Base-by-base conservation (phyloP, 2,113 vertebrate genomes). In the Dascyllus trimaculatus region DNA sequence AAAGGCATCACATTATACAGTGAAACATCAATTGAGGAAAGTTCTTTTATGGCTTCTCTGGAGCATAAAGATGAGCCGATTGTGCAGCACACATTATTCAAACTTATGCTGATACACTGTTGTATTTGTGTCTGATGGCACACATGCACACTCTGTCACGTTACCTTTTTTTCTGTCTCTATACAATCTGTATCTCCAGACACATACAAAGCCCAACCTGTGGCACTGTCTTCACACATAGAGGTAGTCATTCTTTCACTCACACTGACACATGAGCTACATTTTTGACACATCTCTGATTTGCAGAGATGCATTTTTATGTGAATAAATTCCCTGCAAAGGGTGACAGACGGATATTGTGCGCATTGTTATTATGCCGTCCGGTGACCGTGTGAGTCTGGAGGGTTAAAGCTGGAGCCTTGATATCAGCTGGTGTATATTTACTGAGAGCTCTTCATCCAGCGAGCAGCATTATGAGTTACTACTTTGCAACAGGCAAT, bases 11-110 rank as follows among this genome's bases (percentile, higher is more conserved):
- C 61, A 69, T 80, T 75, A 80, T 58, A 26, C 38, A 70, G 25
- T 60, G 15, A 80, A 64, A 57, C 51, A 61, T 87, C 58, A 73
- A 60, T 70, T 29, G 57, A 71, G 26, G 25, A 32, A 72, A 48
- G 2, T 57, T 32, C 21, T 49, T 46, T 82, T 18, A 63, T 73
- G 54, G 38, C 24, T 79, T 51, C 25, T 24, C 46, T 72, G 70
- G 25, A 73, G 63, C 11, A 24, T 63, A n/a, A 64, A 63, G 59
- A 70, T 48, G 45, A 83, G 26, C 17, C 62, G 51, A 78, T 75
- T 49, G 38, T 72, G 35, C 40, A 48, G 51, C 67, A 81, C 74
- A 81, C 54, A 72, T 66, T 65, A 61, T 72, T 74, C 8, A 0
- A 29, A 75, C 26, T 21, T 62, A 45, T 64, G 45, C 77, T 54